Conservation (phyloP, 1,140 invertebrate genomes). For the Aphelenchoides fujianensis region DNA sequence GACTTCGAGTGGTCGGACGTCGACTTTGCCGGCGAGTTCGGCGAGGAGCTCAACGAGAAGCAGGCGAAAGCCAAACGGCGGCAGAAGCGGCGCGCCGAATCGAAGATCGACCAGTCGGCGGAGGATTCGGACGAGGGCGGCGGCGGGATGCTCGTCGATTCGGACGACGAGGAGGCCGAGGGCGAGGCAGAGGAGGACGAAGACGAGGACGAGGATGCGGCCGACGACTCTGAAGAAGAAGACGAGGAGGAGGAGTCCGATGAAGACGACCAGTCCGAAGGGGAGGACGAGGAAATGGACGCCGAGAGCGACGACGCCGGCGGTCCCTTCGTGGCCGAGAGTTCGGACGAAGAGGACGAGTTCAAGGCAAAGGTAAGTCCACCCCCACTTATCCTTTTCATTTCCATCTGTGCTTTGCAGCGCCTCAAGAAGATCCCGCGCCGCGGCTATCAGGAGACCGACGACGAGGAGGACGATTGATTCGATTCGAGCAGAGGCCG, state of each 20-base stretch:
- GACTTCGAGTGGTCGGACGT: constrained; percentile 30
- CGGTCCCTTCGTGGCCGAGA: constrained; percentile 6
- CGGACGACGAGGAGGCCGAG: constrained; percentile 58
- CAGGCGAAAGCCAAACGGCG: constrained; percentile 22
- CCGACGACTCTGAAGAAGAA: constrained; percentile 64
- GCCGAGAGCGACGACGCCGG: constrained; percentile 25
- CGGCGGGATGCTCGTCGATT: constrained; percentile 32
- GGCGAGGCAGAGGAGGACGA: constrained; percentile 39
- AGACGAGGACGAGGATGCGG: constrained; percentile 51
- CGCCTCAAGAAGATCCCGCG: constrained; percentile 9
- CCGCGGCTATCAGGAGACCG: constrained; percentile 6
- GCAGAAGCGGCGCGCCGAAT: constrained; percentile 2
- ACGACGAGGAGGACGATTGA: not conserved
- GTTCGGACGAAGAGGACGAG: constrained; percentile 2
- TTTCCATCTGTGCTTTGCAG: not conserved
- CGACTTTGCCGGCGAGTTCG: constrained; percentile 40
- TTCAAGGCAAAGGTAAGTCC: not conserved
- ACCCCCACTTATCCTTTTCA: too few relatives aligned
- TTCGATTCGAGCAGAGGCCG: too few relatives aligned
- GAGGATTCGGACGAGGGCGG: constrained; percentile 18
- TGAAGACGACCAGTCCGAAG: constrained; percentile 62
- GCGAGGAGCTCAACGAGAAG: constrained; percentile 25
- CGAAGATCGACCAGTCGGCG: constrained; percentile 7
- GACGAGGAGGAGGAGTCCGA: constrained; percentile 63
- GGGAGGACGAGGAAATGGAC: constrained; percentile 12